phyloP scores from a whole-genome alignment of 53 echinoderm and acorn worm species.

The Patiria pectinifera region DNA sequence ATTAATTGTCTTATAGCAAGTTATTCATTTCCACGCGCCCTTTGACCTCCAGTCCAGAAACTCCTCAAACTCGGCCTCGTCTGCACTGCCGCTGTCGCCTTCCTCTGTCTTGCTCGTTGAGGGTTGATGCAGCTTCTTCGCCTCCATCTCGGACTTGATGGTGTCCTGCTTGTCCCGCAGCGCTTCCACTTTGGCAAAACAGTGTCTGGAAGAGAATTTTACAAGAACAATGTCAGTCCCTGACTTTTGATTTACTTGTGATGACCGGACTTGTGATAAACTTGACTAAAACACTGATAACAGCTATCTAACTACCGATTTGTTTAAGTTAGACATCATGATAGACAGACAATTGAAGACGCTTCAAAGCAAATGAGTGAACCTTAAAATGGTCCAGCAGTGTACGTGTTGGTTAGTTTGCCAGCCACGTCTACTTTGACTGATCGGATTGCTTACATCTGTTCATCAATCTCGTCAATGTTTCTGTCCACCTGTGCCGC shows the following conservation, averaged over 20 bases:
- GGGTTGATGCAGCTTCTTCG: conserved; percentile 39
- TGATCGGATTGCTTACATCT: conserved; percentile 80
- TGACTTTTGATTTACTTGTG: no score
- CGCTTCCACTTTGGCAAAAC: conserved; percentile 91
- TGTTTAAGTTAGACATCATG: no score
- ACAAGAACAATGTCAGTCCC: background rate
- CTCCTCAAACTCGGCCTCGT: conserved; percentile 96
- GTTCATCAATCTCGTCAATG: conserved; percentile 99
- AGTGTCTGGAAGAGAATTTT: conserved; percentile 69
- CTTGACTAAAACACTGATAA: no score
- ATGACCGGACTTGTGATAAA: no score
- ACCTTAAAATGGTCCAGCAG: background rate
- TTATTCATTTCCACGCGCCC: conserved; percentile 82
- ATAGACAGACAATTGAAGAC: no score
- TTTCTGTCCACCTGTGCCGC: conserved; percentile 93
- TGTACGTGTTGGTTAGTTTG: background rate
- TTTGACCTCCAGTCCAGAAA: conserved; percentile 98
- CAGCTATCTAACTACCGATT: no score
- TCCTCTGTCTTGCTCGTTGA: conserved; percentile 3
- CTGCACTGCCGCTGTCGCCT: conserved; percentile 64
- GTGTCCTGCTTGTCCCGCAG: conserved; percentile 93
- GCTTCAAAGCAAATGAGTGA: background rate
- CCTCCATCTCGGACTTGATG: conserved; percentile 72
- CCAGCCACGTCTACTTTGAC: background rate
- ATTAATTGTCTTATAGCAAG: background rate